Evolutionary conservation across 2,797 vertebrate genomes (phyloP), one percentile per base, ranked within the genome.

Genomic region (Tragelaphus eurycerus): DNA sequence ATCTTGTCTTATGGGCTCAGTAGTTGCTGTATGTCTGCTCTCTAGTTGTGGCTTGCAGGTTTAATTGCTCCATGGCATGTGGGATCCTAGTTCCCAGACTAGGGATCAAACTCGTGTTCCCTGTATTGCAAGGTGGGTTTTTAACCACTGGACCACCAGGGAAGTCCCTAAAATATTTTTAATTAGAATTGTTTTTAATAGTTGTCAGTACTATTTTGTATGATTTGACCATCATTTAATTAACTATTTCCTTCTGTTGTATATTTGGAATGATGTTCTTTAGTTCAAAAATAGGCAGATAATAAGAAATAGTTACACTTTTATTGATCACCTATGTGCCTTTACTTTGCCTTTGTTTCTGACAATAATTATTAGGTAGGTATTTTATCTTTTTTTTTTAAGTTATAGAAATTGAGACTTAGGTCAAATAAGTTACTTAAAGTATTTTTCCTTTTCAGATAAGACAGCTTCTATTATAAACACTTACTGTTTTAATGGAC

Each of bases 381-480:
- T 64, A 46, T 94, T 97, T 96, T 93, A 83, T 46, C 1, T 23
- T 78, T 88, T 89, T 3, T 82, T 85, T 85, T 95, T 81, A 55
- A 60, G 79, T 48, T 93, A 50, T 1, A 91, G 62, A 96, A 76
- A 57, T 91, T 64, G 93, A 81, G 4, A 91, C 6, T 85, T 25
- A 78, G 38, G 38, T 76, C 57, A 93, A 81, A 54, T 96, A 92
- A 93, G 7, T 82, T 95, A 50, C 11, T 95, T 7, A 54, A n/a
- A 54, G 14, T 50, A 86, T 82, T 95, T 97, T 95, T 86, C 38
- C 43, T 87, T 97, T 91, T 87, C 17, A 86, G 38, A 93, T 59
- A 93, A 82, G 78, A 87, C 17, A 93, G 10, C 2, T 43, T 67
- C 2, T 86, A 81, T 79, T 92, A 93, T 92, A 76, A n/a, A 74